A percentile compares a stretch with the other conserved stretches of the same genome.
These are phyloP conservation scores for Strigamia maritima DNA, from an alignment of 2,888 invertebrate species.

Conservation along the genomic window DNA sequence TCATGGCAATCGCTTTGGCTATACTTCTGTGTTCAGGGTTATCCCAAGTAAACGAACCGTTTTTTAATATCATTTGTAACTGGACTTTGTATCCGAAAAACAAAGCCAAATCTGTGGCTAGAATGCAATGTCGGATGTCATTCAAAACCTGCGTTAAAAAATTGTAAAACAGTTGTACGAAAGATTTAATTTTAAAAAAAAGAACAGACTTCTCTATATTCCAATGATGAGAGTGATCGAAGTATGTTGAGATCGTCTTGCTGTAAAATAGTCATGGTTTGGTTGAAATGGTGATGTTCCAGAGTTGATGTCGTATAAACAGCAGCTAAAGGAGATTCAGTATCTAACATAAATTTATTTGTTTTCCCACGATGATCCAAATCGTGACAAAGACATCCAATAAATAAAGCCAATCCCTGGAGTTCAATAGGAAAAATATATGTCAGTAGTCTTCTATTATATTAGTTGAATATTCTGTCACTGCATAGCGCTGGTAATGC, in stretches of 20 bases:
- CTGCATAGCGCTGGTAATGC: too few species aligned
- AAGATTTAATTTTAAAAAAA: neutral
- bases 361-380: slow-evolving; percentile 82
- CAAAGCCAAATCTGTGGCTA: slow-evolving; percentile 77
- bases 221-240: slow-evolving; percentile 64
- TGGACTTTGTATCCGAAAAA: slow-evolving; percentile 74
- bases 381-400: slow-evolving; percentile 79
- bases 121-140: slow-evolving; percentile 73
- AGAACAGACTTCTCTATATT: slow-evolving; percentile 62
- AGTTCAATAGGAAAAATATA: neutral
- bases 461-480: slow-evolving; percentile 37
- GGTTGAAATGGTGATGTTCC: slow-evolving; percentile 86
- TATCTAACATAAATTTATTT: slow-evolving; percentile 80
- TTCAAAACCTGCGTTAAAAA: slow-evolving; percentile 62
- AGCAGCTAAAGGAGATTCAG: slow-evolving; percentile 74
- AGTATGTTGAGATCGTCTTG: slow-evolving; percentile 85
- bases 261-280: slow-evolving; percentile 76
- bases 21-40: slow-evolving; percentile 62
- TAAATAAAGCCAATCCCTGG: slow-evolving; percentile 71
- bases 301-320: slow-evolving; percentile 82
- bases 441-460: too few species aligned
- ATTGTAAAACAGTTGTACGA: slow-evolving; percentile 21
- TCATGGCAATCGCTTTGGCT: slow-evolving; percentile 72
- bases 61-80: slow-evolving; percentile 58
- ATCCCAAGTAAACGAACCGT: slow-evolving; percentile 64